Conservation (phyloP, 1,140 invertebrate genomes). For the Uloborus diversus region DNA sequence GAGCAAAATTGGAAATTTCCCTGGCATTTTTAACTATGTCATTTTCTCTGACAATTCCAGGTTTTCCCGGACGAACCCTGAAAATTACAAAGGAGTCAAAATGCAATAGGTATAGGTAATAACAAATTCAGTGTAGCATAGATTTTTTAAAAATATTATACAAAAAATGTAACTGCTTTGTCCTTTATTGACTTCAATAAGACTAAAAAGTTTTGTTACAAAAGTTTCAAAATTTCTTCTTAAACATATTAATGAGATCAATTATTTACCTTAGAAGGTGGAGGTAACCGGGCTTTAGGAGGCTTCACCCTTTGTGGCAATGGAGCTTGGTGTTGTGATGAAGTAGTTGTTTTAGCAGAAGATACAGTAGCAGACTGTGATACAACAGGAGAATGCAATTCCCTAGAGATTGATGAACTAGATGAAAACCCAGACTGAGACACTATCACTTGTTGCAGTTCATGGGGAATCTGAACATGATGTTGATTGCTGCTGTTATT, state of each 20-base stretch:
- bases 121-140: no score
- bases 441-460: conserved; percentile 42
- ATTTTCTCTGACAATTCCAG: no score
- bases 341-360: conserved; percentile 49
- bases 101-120: no score
- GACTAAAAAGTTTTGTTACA: neutral
- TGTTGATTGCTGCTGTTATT: conserved; percentile 11
- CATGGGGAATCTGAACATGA: conserved; percentile 38
- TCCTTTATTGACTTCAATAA: neutral
- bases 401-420: conserved; percentile 4
- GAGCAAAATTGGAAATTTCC: no score
- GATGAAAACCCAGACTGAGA: conserved; percentile 37
- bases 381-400: conserved; percentile 15
- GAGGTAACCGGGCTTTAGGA: conserved; percentile 83
- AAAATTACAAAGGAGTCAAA: no score
- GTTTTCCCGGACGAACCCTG: no score
- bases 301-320: conserved; percentile 71
- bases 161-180: no score
- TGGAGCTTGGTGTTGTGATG: conserved; percentile 37
- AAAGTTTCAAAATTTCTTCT: neutral
- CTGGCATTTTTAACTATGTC: no score
- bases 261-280: conserved; percentile 80
- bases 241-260: neutral
- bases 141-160: no score
- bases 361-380: conserved; percentile 12